These are phyloP conservation scores for Coracias cyanogaster DNA, from an alignment of 2,797 vertebrate species.

Conservation along the genomic window DNA sequence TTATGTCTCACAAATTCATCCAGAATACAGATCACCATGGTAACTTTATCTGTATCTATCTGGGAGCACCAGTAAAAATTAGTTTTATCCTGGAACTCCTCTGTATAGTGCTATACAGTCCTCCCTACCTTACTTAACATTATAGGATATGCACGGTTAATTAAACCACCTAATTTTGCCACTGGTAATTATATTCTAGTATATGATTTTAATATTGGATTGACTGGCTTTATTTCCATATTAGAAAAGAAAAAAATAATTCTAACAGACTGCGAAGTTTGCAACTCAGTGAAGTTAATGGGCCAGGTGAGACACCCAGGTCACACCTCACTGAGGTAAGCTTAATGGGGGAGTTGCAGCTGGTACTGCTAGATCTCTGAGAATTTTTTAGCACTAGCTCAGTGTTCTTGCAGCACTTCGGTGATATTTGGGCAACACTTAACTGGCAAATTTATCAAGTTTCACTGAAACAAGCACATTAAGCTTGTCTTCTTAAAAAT, in stretches of 20 bases:
- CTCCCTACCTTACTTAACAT: not conserved
- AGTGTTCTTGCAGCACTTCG: rapidly evolving
- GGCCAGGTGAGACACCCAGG: not conserved
- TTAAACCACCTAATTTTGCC: not conserved
- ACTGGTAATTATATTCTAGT: not conserved
- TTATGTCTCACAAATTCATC: not conserved
- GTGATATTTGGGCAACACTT: not conserved
- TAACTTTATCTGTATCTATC: not conserved
- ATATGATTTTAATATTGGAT: not conserved
- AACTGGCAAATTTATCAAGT: not conserved
- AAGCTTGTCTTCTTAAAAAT: constrained; percentile 12
- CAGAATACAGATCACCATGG: not conserved
- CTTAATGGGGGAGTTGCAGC: not conserved
- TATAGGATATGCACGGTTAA: not conserved
- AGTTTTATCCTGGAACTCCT: not conserved
- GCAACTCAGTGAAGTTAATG: not conserved
- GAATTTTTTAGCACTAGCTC: not conserved
- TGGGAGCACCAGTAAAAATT: not conserved
- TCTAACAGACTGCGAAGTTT: not conserved
- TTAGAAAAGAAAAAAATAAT: not conserved
- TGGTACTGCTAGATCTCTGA: not conserved
- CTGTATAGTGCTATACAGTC: not conserved
- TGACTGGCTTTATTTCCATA: not conserved
- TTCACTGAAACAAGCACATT: constrained; percentile 14
- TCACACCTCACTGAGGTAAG: not conserved